Base-by-base conservation (phyloP, 1,140 invertebrate species). In the Drosophila suzukii region DNA sequence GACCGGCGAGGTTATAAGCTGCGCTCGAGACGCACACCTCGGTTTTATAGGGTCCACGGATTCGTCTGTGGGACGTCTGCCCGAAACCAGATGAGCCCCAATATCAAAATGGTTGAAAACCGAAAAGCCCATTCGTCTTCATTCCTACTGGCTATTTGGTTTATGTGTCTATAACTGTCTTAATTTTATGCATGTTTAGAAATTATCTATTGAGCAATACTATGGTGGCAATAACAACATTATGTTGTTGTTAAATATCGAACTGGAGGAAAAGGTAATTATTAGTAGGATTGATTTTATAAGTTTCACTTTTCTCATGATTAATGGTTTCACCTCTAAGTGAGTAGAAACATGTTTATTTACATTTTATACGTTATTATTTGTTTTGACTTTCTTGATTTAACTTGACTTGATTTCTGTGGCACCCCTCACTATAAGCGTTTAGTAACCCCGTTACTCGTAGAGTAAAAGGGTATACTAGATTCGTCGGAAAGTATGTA, bases 41-140 rank as follows among this genome's bases (percentile, higher is more conserved):
- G 49, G 43, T 88, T 86, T 86, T 88, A 86, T 86, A 86, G 62
- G 62, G 63, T 55, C 55, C 38, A 39, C 11, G 27, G 36, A 15
- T 11, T 32, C 39, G 44, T 15, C n/a, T 7, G 49, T 60, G 10
- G 32, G 47, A 53, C 59, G 41, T 51, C n/a, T 32, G 51, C 32
- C 59, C 41, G n/a, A 62, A 75, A 75, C 51, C 60, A 53, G 61
- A 66, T 51, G 38, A 32, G 24, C 38, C 5, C 50, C 17, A 58
- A 41, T 44, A 44, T 51, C 20, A 55, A 65, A 56, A 44, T 36
- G 11, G 38, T 57, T 12, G 13, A 47, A 39, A 3, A 34, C 34
- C 20, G 11, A 49, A 41, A 63, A 62, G 53, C 50, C 24, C 62
- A 60, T 51, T 81, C 66, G 60, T 76, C 50, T 62, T 34, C 34